These are phyloP conservation scores for Falco concolor DNA, from an alignment of 2,797 vertebrate species.

Conservation along the genomic window DNA sequence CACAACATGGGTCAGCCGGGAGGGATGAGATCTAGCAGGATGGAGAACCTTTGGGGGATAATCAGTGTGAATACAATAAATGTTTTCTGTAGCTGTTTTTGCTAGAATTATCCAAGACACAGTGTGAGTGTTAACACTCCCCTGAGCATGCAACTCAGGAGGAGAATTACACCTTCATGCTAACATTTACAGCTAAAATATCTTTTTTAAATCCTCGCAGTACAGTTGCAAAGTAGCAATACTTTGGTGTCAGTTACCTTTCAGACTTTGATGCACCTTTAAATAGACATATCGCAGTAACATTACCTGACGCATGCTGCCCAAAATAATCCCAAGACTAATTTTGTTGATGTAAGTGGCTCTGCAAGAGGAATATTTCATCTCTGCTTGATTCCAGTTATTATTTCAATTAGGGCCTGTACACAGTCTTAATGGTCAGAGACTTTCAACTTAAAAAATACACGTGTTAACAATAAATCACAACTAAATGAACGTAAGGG, in stretches of 20 bases:
- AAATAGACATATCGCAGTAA: neutral
- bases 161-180: neutral
- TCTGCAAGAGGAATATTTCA: neutral
- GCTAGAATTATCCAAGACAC: neutral
- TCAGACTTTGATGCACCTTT: neutral
- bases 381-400: neutral
- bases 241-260: neutral
- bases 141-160: neutral
- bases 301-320: neutral
- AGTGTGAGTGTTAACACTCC: neutral
- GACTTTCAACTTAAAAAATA: neutral
- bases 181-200: neutral
- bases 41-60: neutral
- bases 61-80: neutral
- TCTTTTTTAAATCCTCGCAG: neutral
- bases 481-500: neutral
- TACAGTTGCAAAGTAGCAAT: neutral
- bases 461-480: neutral
- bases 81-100: neutral
- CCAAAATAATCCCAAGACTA: neutral
- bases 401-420: neutral
- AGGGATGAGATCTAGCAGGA: neutral
- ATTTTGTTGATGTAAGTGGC: neutral
- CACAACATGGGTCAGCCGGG: neutral
- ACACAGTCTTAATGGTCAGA: neutral